These are phyloP conservation scores for Theodoxus fluviatilis DNA, from an alignment of 2,888 invertebrate species.

Conservation along the genomic window DNA sequence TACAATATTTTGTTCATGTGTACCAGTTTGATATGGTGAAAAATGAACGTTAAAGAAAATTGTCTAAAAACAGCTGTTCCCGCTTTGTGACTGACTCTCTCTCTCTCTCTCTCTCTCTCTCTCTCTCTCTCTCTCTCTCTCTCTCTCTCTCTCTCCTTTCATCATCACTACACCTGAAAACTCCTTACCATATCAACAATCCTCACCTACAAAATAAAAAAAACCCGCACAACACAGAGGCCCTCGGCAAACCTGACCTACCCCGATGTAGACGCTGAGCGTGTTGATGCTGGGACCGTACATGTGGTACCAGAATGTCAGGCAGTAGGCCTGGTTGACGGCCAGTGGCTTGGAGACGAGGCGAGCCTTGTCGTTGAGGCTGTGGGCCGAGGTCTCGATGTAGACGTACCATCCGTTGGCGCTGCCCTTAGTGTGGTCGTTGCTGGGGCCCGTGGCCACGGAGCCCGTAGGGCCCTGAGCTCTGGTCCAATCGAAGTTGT, in stretches of 20 bases:
- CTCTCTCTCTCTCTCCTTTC: no score
- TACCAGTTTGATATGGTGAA: no score
- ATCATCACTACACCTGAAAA: conserved; percentile 35
- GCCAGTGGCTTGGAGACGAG: conserved; percentile 38
- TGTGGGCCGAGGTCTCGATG: conserved; percentile 44
- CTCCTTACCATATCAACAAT: no score
- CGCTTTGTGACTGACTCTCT: neutral
- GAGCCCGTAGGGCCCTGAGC: conserved; percentile 43
- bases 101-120: conserved; percentile 6
- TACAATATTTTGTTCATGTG: no score
- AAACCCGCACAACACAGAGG: no score
- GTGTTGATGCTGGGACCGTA: conserved; percentile 50
- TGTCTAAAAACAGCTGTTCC: neutral
- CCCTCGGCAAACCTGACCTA: no score
- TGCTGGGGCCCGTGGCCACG: conserved; percentile 45
- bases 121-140: neutral
- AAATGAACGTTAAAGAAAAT: neutral
- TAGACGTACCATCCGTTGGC: conserved; percentile 55
- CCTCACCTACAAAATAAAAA: no score
- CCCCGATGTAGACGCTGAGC: conserved; percentile 44
- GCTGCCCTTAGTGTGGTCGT: conserved; percentile 53
- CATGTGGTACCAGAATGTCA: conserved; percentile 61
- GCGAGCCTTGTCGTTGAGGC: conserved; percentile 45
- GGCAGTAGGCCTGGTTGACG: conserved; percentile 36
- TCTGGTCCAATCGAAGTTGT: conserved; percentile 58